Conservation (phyloP, 92 coral and sea anemone species). For the Bergia puertoricense region DNA sequence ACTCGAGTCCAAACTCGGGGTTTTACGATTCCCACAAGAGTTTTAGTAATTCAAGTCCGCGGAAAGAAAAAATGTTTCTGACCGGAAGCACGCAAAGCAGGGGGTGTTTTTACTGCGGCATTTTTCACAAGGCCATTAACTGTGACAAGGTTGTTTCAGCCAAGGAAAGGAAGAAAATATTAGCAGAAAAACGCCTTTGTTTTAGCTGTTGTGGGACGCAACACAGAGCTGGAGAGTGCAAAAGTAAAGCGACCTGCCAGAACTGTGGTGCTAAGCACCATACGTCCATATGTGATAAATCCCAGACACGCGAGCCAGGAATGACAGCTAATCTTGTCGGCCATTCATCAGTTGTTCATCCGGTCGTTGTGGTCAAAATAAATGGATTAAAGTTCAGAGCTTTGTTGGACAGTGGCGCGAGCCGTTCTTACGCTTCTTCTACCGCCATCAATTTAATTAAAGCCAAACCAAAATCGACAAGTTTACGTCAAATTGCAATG, state of each 20-base stretch:
- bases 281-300: constrained; percentile 16
- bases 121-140: constrained; percentile 47
- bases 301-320: constrained; percentile 55
- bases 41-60: not conserved
- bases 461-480: constrained; percentile 55
- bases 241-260: constrained; percentile 14
- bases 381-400: constrained; percentile 64
- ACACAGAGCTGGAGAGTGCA: constrained; percentile 59
- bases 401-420: constrained; percentile 70
- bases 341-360: constrained; percentile 51
- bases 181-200: constrained; percentile 54
- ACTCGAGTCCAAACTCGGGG: no score
- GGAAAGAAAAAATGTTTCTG: not conserved
- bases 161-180: constrained; percentile 47
- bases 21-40: no score
- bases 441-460: constrained; percentile 54
- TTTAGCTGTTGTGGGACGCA: constrained; percentile 54
- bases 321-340: constrained; percentile 55
- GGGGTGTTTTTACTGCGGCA: constrained; percentile 60
- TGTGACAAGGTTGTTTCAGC: constrained; percentile 50
- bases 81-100: not conserved
- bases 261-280: constrained; percentile 3
- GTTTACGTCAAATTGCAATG: constrained; percentile 68
- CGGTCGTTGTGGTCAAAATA: constrained; percentile 56
- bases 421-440: constrained; percentile 74